phyloP scores from a whole-genome alignment of 1,140 invertebrate species.

The Penaeus chinensis region DNA sequence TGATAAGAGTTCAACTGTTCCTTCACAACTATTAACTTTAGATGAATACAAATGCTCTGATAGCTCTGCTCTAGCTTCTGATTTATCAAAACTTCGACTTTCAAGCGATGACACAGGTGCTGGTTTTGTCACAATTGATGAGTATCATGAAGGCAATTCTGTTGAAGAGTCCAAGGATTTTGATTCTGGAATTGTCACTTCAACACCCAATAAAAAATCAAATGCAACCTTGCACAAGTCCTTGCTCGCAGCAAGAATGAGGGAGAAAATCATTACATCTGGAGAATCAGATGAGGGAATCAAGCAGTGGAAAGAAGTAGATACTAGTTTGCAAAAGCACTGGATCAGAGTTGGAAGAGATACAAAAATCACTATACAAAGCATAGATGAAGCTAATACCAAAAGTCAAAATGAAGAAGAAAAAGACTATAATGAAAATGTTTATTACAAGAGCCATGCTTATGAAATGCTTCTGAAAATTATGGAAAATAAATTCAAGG shows the following conservation, averaged over 20 bases:
- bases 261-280: slow-evolving; percentile 6
- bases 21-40: slow-evolving; percentile 27
- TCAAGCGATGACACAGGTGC: not conserved
- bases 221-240: not conserved
- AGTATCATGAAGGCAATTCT: not conserved
- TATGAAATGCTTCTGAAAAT: slow-evolving; percentile 25
- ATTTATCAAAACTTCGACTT: slow-evolving; percentile 1
- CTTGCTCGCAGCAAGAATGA: slow-evolving; percentile 19
- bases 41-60: slow-evolving; percentile 34
- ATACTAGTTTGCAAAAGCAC: not conserved
- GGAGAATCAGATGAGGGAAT: not conserved
- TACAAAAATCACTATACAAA: slow-evolving; percentile 36
- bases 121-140: slow-evolving; percentile 3
- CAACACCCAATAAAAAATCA: slow-evolving; percentile 33
- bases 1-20: slow-evolving; percentile 26
- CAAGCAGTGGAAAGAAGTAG: not conserved
- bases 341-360: slow-evolving; percentile 35
- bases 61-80: not conserved
- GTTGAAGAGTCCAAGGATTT: not conserved
- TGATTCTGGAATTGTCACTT: slow-evolving; percentile 9
- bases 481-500: slow-evolving; percentile 32
- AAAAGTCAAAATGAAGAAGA: not conserved
- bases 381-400: not conserved
- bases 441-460: not conserved
- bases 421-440: slow-evolving; percentile 26